Base-by-base conservation (phyloP, 2,797 vertebrate species). In the Toxotes lorentzi region DNA sequence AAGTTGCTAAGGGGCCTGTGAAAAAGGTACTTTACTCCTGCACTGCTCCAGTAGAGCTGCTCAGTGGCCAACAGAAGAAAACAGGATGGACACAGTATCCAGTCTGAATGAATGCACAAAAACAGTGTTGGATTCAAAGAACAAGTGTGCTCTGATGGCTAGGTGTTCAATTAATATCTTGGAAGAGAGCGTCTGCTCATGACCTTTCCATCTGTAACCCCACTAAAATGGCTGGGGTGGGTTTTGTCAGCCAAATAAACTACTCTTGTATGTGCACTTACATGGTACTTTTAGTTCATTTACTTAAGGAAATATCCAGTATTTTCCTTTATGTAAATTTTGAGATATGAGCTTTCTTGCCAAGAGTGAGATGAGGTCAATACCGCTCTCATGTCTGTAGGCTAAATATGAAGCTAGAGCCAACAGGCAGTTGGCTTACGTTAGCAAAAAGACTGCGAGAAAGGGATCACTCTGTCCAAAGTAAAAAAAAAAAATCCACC, bases 121-220 rank as follows among this genome's bases (percentile, higher is more conserved):
- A 30, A 35, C 23, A 38, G 17, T 19, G 40, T 9, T 53, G 59
- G 47, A 24, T 32, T 66, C 21, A 43, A 35, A 47, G 43, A 71
- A 56, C 45, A 41, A 19, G 23, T 69, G 19, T 14, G 45, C 64
- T 73, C 57, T 40, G 51, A 58, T 23, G 21, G 61, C 21, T 34
- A 11, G 1, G 14, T 45, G 30, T 51, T 74, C 30, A 68, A 53
- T 71, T 21, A 59, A 54, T 62, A 13, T 23, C 40, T 58, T 13
- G 13, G 38, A 61, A 6, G 27, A 54, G 23, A 14, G 11, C 40
- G 4, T 41, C 12, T 70, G 54, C 34, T 34, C 35, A 30, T 48
- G 40, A 63, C n/a, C 8, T 23, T 47, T 70, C 43, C 12, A 58
- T 19, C 34, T 23, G n/a, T 14, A 50, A 23, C 24, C 27, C 14